Conservation (phyloP, 2,113 vertebrate species). For the Phalacrocorax brasilianus region DNA sequence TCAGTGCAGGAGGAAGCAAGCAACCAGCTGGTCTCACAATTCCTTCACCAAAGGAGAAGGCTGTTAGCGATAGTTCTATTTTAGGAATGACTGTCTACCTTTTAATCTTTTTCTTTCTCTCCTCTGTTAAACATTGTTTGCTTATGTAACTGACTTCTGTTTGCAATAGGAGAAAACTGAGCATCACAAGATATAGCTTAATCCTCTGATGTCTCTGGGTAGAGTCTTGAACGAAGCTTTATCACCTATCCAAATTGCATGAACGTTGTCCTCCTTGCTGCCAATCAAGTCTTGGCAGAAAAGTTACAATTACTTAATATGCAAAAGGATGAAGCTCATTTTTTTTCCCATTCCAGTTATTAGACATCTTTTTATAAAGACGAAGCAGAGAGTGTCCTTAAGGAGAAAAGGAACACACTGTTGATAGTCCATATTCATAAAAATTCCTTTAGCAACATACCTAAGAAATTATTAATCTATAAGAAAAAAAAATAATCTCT, state of each 20-base stretch:
- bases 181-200: background rate
- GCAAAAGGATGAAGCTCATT: accelerated
- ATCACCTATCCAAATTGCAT: background rate
- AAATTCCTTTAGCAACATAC: background rate
- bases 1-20: background rate
- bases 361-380: background rate
- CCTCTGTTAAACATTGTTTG: background rate
- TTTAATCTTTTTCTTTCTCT: background rate
- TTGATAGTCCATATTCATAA: background rate
- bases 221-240: background rate
- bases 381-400: background rate
- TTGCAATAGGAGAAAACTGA: background rate
- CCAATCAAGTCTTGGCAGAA: background rate
- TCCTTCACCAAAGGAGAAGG: background rate
- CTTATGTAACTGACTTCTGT: background rate
- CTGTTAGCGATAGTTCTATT: background rate
- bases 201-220: background rate
- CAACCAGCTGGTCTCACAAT: background rate
- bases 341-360: background rate
- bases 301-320: background rate
- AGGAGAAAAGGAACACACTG: background rate
- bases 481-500: background rate
- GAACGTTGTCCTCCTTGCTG: background rate
- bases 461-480: background rate
- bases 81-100: background rate